Percentiles rank a stretch among this genome's conserved stretches.
phyloP scores from a whole-genome alignment of 2,888 invertebrate species.

The Chymomyza caudatula region DNA sequence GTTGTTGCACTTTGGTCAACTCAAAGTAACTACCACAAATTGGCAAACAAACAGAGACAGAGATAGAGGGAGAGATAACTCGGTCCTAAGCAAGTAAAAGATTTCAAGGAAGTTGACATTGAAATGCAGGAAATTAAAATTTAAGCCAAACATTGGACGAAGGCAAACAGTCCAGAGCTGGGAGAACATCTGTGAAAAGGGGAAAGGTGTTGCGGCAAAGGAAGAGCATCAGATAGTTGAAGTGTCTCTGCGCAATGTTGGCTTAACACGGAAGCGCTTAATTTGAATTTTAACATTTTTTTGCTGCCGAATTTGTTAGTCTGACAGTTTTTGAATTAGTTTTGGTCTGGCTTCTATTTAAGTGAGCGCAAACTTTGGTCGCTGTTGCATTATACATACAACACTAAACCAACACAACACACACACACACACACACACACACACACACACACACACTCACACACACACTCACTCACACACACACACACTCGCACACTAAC shows the following conservation, averaged over 20 bases:
- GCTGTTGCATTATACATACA: too few relatives aligned
- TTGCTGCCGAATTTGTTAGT: neutral
- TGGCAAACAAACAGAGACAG: slow-evolving; percentile 10
- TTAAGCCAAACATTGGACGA: slow-evolving; percentile 37
- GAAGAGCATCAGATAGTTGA: neutral
- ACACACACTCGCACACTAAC: neutral
- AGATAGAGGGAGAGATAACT: neutral
- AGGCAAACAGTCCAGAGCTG: slow-evolving; percentile 3
- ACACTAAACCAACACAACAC: slow-evolving; percentile 7
- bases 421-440: slow-evolving; percentile 14
- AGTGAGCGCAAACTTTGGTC: slow-evolving; percentile 59
- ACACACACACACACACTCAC: slow-evolving; percentile 2
- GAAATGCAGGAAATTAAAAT: slow-evolving; percentile 69
- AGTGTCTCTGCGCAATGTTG: neutral
- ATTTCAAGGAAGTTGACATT: slow-evolving; percentile 47
- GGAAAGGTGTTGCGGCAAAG: slow-evolving; percentile 3
- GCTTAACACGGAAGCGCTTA: slow-evolving; percentile 51
- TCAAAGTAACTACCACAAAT: neutral
- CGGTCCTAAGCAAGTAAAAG: neutral
- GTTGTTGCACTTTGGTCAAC: neutral
- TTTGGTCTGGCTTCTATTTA: slow-evolving; percentile 53
- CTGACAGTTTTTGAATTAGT: slow-evolving; percentile 62
- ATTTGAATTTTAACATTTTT: slow-evolving; percentile 59
- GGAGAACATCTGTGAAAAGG: slow-evolving; percentile 3
- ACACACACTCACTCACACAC: slow-evolving; percentile 16